Base-by-base conservation (phyloP, 2,888 invertebrate species). In the Ditylenchus weischeri region DNA sequence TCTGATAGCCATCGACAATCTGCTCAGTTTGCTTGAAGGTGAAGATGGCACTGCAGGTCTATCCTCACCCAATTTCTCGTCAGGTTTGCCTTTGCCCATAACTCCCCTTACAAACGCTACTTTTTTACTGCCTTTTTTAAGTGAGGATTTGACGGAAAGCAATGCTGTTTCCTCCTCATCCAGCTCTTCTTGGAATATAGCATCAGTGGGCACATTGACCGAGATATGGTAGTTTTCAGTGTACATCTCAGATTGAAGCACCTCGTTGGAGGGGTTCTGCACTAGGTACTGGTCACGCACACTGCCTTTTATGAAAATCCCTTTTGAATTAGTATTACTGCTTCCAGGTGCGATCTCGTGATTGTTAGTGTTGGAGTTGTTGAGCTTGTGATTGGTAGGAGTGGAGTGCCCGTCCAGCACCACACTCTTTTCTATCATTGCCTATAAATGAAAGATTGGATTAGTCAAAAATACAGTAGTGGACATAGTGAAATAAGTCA, bases 1-100 rank as follows among this genome's bases (percentile, higher is more conserved):
- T 48, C 78, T 72, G 51, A 78, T 76, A 2, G 72, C 78, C 66
- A 72, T 70, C 7, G 78, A 78, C 49, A 78, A 68, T 54, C 78
- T 62, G 15, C 64, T 66, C 15, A 68, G 61, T 66, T 66, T 66
- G 21, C 51, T 62, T 1, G 64, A 23, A 21, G 47, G 38, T 15
- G 49, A 21, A 23, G 21, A 13, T 21, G 54, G 23, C 1, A 54
- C 13, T 10, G 43, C 7, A 5, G 8, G 43, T 15, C 15, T 43
- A 15, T 43, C 43, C 15, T 43, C 43, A 6, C 43, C 43, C 13
- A 54, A 10, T 18, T 21, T 11, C 54, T 54, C 54, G 2, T 1
- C 23, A 23, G n/a, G 23, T 7, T 21, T 29, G 29, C 23, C 54
- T 54, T 54, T 54, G 7, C 54, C n/a, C 21, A 29, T 54, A 11